phyloP scores from a whole-genome alignment of 2,113 vertebrate species.

The Sula dactylatra region DNA sequence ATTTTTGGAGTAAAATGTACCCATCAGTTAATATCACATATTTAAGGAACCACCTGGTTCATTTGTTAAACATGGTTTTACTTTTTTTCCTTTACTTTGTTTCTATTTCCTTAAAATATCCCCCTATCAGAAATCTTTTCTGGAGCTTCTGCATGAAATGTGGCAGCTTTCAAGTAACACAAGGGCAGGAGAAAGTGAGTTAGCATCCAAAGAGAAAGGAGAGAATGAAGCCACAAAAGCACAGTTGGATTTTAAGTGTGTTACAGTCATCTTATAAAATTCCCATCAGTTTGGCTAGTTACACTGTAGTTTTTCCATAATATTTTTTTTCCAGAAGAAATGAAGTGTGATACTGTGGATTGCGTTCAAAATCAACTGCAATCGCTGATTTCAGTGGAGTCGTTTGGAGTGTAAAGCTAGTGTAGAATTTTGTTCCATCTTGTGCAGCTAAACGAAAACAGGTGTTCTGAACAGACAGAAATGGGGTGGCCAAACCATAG shows the following conservation, averaged over 20 bases:
- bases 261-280: neutral
- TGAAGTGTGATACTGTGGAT: neutral
- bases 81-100: neutral
- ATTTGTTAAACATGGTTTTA: neutral
- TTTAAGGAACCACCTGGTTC: neutral
- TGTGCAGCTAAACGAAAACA: slow-evolving; percentile 32
- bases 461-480: slow-evolving; percentile 1
- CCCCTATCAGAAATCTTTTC: neutral
- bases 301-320: neutral
- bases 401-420: neutral
- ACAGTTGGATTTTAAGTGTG: neutral
- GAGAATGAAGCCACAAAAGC: neutral
- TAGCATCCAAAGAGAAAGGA: neutral
- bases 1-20: neutral
- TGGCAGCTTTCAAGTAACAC: neutral
- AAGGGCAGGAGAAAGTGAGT: neutral
- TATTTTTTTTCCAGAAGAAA: slow-evolving; percentile 17
- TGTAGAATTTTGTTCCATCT: neutral
- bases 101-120: neutral
- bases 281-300: neutral
- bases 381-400: neutral
- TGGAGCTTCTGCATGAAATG: neutral
- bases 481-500: neutral
- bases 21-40: neutral
- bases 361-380: neutral